Evolutionary conservation across 2,113 vertebrate genomes (phyloP).

Genomic region (Corvus hawaiiensis): DNA sequence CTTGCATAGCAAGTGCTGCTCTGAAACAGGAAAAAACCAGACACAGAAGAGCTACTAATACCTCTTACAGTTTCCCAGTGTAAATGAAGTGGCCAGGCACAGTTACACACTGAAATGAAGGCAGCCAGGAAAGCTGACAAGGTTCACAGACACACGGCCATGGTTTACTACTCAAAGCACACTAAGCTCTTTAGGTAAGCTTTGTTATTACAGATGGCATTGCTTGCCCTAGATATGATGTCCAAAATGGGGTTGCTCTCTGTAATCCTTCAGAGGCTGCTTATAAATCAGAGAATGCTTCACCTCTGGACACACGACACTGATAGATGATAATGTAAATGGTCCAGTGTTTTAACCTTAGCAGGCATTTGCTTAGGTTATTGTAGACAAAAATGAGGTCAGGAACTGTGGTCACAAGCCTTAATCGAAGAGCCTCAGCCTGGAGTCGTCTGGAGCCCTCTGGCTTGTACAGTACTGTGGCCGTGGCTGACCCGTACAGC

Average conservation of each 20-base stretch:
- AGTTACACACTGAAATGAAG: neutral
- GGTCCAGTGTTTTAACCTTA: neutral
- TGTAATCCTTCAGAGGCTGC: constrained; percentile 38
- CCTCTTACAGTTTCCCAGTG: neutral
- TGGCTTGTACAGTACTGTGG: neutral
- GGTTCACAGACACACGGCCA: neutral
- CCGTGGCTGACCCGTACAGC: neutral
- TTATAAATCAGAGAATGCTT: constrained; percentile 24
- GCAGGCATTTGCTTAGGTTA: neutral
- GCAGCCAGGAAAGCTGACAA: neutral
- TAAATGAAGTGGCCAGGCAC: neutral
- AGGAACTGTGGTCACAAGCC: neutral
- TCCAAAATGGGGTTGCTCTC: neutral
- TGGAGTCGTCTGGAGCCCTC: neutral
- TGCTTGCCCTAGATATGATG: constrained; percentile 24
- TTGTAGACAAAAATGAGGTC: constrained; percentile 20
- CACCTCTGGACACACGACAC: neutral
- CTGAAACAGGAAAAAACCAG: neutral
- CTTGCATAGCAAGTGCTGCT: neutral
- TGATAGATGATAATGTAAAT: constrained; percentile 3
- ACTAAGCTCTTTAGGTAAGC: constrained; percentile 29
- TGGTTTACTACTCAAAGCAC: neutral
- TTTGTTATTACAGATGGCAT: constrained; percentile 34
- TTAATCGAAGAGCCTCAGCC: neutral
- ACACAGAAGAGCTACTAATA: neutral